A percentile compares a stretch with the other conserved stretches of the same genome.
phyloP scores from a whole-genome alignment of 2,888 invertebrate genomes.

The Melieria crassipennis region DNA sequence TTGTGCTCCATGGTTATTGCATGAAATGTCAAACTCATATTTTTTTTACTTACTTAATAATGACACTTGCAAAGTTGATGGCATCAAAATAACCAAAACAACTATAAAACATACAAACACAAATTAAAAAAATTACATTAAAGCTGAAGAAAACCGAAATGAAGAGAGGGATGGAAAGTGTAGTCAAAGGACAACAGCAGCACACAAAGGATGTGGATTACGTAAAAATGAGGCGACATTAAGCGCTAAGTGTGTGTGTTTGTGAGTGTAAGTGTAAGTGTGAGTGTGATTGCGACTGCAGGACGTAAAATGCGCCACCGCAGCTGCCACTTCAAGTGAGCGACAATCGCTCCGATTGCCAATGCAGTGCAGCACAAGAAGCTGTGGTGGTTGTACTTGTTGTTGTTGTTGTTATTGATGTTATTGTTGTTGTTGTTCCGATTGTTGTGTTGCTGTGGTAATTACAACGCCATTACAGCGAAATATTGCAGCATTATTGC shows the following conservation, averaged over 20 bases:
- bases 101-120: not conserved
- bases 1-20: no score
- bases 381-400: no score
- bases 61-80: no score
- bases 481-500: conserved; percentile 23
- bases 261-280: not conserved
- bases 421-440: no score
- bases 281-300: not conserved
- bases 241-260: not conserved
- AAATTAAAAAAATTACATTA: not conserved
- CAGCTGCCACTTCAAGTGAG: not conserved
- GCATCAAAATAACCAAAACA: no score
- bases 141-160: no score
- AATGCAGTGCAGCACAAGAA: not conserved
- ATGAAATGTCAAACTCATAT: no score
- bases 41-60: no score
- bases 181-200: not conserved
- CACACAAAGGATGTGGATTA: not conserved
- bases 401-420: no score
- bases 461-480: conserved; percentile 5
- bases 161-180: not conserved
- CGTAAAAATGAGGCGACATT: conserved; percentile 4
- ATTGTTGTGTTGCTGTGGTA: not conserved
- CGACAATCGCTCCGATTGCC: not conserved
- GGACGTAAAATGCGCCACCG: not conserved